Percentiles rank a stretch among this genome's conserved stretches.
These are phyloP conservation scores for Drosophila parvula DNA, from an alignment of 1,140 invertebrate genomes.

Conservation along the genomic window DNA sequence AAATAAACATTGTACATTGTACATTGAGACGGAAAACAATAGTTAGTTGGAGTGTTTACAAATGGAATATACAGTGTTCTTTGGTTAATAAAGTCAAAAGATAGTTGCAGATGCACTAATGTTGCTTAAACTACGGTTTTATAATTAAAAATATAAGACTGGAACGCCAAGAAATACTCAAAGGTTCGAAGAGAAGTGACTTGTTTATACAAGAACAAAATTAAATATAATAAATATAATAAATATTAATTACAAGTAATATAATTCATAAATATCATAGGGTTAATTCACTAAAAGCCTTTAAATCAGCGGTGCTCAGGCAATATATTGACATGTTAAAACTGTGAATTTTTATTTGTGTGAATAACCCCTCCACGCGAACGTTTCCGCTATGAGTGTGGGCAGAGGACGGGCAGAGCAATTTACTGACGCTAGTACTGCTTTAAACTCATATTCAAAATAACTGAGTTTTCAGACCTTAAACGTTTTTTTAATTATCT, in stretches of 20 bases:
- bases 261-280: neutral
- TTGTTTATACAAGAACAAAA: neutral
- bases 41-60: neutral
- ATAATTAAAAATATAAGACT: neutral
- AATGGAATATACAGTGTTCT: neutral
- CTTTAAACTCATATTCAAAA: neutral
- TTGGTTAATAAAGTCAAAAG: neutral
- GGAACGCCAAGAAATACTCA: neutral
- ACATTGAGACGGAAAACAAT: neutral
- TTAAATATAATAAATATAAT: neutral
- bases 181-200: neutral
- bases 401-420: too few relatives aligned
- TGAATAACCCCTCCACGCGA: too few relatives aligned
- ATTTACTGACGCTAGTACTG: too few relatives aligned
- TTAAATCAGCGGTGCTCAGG: too few relatives aligned
- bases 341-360: too few relatives aligned
- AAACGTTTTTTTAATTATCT: too few relatives aligned
- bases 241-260: neutral
- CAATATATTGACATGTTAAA: too few relatives aligned
- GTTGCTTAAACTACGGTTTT: neutral
- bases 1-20: constrained; percentile 2
- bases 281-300: too few relatives aligned
- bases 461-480: neutral
- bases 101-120: neutral
- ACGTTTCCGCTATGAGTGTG: too few relatives aligned